Base-by-base conservation (phyloP, 2,113 vertebrate species). In the Callipepla californica region DNA sequence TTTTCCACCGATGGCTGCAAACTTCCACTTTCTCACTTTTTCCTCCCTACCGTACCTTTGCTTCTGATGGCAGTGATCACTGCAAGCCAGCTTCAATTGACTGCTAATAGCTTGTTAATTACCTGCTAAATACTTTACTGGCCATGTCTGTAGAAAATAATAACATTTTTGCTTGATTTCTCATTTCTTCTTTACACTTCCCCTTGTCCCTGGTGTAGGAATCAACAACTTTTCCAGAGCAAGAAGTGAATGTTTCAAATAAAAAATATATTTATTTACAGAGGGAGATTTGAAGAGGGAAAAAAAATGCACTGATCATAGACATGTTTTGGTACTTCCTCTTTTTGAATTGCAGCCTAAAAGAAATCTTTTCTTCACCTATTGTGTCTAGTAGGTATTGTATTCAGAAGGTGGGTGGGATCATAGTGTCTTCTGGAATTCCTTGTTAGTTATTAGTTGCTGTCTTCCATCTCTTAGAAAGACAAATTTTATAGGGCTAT, bases 1-100 rank as follows among this genome's bases (percentile, higher is more conserved):
- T 89, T 95, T 95, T 73, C 42, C 40, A 58, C 10, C 92, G 63
- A 80, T 81, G 93, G 50, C 30, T 75, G 50, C 75, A 85, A 89
- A 78, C 32, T 10, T 89, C 17, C 17, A 6, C 4, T 68, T 92
- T 87, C 67, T 90, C 40, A 83, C 18, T 3, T 13, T 55, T 83
- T 89, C 57, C 8, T 67, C 22, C 28, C n/a, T 89, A 74, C 44
- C 48, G 48, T 65, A 22, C 36, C 55, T 80, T 59, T 68, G 4
- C 32, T 88, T 87, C 44, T 89, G 50, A 51, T 87, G 93, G 44
- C 63, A 68, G 21, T 4, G 63, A 7, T 89, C 70, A 69, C 19
- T 79, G 66, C 25, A 81, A 76, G 72, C 53, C 55, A 16, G 1
- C 17, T 84, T 38, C 32, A 44, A 30, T 32, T 50, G 20, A 16